Percentiles rank a stretch among this genome's conserved stretches.
Conservation (phyloP, 1,140 invertebrate species). For the Pseudomyrmex dendroicus region DNA sequence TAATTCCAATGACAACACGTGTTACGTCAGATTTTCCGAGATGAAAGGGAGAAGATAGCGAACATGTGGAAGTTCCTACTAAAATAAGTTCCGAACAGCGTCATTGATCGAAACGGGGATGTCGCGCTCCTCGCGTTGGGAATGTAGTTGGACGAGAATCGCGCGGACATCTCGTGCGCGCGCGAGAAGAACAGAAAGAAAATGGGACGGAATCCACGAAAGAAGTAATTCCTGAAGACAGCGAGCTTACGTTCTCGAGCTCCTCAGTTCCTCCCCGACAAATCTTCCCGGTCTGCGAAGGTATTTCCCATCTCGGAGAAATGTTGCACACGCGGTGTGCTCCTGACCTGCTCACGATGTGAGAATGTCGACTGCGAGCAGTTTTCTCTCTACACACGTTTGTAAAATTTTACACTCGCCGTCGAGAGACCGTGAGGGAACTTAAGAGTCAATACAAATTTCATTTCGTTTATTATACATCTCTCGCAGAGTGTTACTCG, state of each 20-base stretch:
- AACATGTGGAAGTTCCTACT: constrained; percentile 12
- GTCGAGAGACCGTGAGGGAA: constrained; percentile 8
- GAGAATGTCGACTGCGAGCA: constrained; percentile 55
- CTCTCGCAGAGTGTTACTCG: not conserved
- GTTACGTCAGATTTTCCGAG: not conserved
- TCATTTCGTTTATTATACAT: constrained; percentile 50
- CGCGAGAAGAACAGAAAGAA: constrained; percentile 51
- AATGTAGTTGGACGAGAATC: constrained; percentile 45
- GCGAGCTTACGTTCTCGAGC: constrained; percentile 57
- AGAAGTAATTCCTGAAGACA: constrained; percentile 61
- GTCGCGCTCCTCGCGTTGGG: constrained; percentile 22
- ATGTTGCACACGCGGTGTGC: constrained; percentile 38
- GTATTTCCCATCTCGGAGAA: constrained; percentile 61
- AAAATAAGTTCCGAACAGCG: constrained; percentile 46
- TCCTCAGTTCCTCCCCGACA: constrained; percentile 55
- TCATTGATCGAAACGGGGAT: constrained; percentile 50
- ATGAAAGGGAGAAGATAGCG: no score
- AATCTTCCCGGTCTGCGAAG: constrained; percentile 31
- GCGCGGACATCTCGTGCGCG: constrained; percentile 12
- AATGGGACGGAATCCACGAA: constrained; percentile 48
- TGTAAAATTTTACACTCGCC: constrained; percentile 39
- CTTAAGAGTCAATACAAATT: constrained; percentile 51
- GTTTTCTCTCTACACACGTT: constrained; percentile 19
- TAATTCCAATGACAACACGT: constrained; percentile 23
- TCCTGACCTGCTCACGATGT: constrained; percentile 51